Conservation (phyloP, 1,140 invertebrate species). For the Drosophila seguyi region DNA sequence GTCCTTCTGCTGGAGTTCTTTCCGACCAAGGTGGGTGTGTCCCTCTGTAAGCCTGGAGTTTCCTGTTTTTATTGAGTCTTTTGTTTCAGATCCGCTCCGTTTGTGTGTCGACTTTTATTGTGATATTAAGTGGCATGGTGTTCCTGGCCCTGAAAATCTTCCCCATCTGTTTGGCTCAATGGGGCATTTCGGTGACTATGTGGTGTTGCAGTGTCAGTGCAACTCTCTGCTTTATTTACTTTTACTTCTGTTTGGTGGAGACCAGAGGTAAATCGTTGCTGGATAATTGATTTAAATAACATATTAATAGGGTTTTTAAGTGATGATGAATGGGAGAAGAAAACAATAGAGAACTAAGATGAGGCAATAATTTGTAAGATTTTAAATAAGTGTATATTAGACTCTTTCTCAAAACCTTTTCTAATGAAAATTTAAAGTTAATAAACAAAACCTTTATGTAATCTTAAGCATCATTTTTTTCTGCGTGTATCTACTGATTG, state of each 20-base stretch:
- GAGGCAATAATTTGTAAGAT: neutral
- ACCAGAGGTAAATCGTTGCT: slow-evolving; percentile 74
- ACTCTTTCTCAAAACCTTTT: neutral
- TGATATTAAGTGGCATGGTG: slow-evolving; percentile 50
- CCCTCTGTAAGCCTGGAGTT: rapidly evolving
- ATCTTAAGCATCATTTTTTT: neutral
- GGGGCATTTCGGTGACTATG: slow-evolving; percentile 57
- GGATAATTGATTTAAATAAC: slow-evolving; percentile 8
- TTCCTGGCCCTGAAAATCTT: slow-evolving; percentile 68
- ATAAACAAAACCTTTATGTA: no score
- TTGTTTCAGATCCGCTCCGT: slow-evolving; percentile 64
- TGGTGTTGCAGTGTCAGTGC: slow-evolving; percentile 47
- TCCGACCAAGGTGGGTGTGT: slow-evolving; percentile 54
- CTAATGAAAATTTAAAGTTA: neutral
- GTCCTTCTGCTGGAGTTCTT: slow-evolving; percentile 71
- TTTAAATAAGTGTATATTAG: neutral
- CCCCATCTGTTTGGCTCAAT: slow-evolving; percentile 55
- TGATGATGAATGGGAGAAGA: no score
- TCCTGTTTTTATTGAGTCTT: neutral
- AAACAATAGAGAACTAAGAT: neutral
- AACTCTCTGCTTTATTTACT: slow-evolving; percentile 41
- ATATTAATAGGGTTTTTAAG: no score
- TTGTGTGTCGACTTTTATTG: slow-evolving; percentile 39
- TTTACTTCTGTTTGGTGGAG: slow-evolving; percentile 48
- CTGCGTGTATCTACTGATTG: slow-evolving; percentile 8